Conservation (phyloP, 2,113 vertebrate genomes). For the Fukomys damarensis region DNA sequence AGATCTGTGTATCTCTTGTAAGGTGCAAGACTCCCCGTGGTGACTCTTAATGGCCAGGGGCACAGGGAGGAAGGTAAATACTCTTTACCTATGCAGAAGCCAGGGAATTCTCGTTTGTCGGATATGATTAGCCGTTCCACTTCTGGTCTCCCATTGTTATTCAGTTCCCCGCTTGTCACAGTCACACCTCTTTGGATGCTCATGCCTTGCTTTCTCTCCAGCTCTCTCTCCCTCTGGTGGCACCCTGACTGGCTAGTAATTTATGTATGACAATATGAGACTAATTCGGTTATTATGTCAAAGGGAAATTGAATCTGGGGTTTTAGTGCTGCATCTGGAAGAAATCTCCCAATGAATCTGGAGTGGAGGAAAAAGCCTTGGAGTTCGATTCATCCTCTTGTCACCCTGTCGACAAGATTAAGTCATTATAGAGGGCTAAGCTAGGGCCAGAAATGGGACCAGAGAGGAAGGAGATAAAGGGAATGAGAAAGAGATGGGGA, state of each 20-base stretch:
- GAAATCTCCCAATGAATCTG: slow-evolving; percentile 85
- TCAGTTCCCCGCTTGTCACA: slow-evolving; percentile 77
- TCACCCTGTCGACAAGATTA: slow-evolving; percentile 85
- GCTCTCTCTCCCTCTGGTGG: slow-evolving; percentile 75
- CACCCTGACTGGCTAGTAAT: slow-evolving; percentile 82
- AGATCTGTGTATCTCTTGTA: slow-evolving; percentile 72
- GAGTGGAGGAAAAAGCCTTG: slow-evolving; percentile 75
- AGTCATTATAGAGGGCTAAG: slow-evolving; percentile 84
- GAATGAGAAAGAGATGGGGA: slow-evolving; percentile 24
- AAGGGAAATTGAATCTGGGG: slow-evolving; percentile 88
- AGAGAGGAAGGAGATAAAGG: slow-evolving; percentile 56
- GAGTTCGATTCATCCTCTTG: slow-evolving; percentile 79
- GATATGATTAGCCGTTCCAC: slow-evolving; percentile 81
- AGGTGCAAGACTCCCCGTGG: slow-evolving; percentile 49
- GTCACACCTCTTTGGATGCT: slow-evolving; percentile 77
- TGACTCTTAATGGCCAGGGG: slow-evolving; percentile 77
- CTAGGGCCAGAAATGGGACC: slow-evolving; percentile 75
- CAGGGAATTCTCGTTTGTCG: slow-evolving; percentile 82
- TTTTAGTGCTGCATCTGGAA: slow-evolving; percentile 84
- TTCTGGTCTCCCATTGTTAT: slow-evolving; percentile 79
- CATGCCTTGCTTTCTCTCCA: slow-evolving; percentile 49
- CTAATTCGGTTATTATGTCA: slow-evolving; percentile 88
- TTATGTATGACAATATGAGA: slow-evolving; percentile 87
- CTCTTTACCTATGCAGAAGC: slow-evolving; percentile 70
- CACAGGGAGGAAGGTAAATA: slow-evolving; percentile 75